Base-by-base conservation (phyloP, 1,140 invertebrate species). In the Rhopalosiphum padi region DNA sequence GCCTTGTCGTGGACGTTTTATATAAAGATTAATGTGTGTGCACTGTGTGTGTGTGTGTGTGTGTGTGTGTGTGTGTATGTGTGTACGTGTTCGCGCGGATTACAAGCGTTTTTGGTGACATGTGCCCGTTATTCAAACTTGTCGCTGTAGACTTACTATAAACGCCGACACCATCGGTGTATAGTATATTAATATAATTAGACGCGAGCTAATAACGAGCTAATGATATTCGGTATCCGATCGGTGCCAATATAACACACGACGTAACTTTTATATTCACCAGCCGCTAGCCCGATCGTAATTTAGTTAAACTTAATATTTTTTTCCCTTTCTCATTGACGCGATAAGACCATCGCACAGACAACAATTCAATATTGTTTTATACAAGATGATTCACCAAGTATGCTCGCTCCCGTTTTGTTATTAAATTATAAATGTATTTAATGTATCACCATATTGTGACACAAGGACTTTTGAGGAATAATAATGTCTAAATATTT, bases 21-120 rank as follows among this genome's bases (percentile, higher is more conserved):
- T 83, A 93, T 93, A 93, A 93, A 93, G 91, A 93, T 93, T 85
- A 93, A 93, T 93, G 91, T n/a, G 77, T 55, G 9, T n/a, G 2
- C 35, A 53, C 7, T 41, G 22, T n/a, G 25, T 30, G 18, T 51
- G n/a, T n/a, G 41, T 25, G 23, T 85, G 22, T 9, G 37, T 37
- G 37, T n/a, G n/a, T n/a, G 23, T 21, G 25, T 51, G 35, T 48
- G 46, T 51, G 35, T 48, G 46, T 48, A 15, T 35, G 35, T 11
- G 87, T n/a, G n/a, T 7, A 88, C 46, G 23, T 35, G n/a, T 53
- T 35, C 53, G 15, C 18, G 88, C 35, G 35, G 8, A 89, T 35
- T 68, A 41, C 22, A 43, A 68, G 43, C 53, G 25, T 60, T 60
- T 90, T 90, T 9, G 37, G 37, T 55, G 53, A 68, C 53, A 21